Evolutionary conservation across 1,140 invertebrate species (phyloP).

Genomic region (Nasonia giraulti): DNA sequence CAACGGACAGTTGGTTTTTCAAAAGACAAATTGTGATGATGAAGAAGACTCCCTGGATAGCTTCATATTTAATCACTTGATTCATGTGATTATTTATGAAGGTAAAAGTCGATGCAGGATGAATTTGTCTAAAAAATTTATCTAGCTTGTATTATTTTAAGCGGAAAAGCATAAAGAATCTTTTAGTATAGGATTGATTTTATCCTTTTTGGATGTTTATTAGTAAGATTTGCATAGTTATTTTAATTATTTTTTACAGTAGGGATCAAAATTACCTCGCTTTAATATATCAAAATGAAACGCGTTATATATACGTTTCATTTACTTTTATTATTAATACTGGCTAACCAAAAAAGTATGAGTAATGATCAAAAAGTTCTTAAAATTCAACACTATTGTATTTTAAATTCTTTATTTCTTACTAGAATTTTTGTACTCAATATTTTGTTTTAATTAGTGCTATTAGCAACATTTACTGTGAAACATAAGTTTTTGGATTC

Average conservation of each 20-base stretch:
- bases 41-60: not conserved
- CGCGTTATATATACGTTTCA: no score
- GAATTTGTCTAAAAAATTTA: conserved; percentile 44
- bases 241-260: not conserved
- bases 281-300: not conserved
- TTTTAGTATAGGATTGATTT: not conserved
- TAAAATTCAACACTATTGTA: conserved; percentile 1
- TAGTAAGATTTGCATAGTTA: not conserved
- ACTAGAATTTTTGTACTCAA: not conserved
- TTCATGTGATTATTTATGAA: conserved; percentile 56
- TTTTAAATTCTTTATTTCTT: not conserved
- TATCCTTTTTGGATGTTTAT: not conserved
- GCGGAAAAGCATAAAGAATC: not conserved
- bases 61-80: conserved; percentile 55
- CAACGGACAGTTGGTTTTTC: conserved; percentile 49
- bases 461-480: no score
- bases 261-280: not conserved
- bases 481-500: not conserved
- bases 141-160: not conserved
- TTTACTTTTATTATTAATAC: not conserved
- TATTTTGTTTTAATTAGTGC: not conserved
- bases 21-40: conserved; percentile 1
- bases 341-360: not conserved
- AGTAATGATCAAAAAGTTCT: not conserved
- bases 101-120: conserved; percentile 33